Percentiles rank a stretch among this genome's conserved stretches.
phyloP scores from a whole-genome alignment of 1,140 invertebrate species.

The Brachionus calyciflorus region DNA sequence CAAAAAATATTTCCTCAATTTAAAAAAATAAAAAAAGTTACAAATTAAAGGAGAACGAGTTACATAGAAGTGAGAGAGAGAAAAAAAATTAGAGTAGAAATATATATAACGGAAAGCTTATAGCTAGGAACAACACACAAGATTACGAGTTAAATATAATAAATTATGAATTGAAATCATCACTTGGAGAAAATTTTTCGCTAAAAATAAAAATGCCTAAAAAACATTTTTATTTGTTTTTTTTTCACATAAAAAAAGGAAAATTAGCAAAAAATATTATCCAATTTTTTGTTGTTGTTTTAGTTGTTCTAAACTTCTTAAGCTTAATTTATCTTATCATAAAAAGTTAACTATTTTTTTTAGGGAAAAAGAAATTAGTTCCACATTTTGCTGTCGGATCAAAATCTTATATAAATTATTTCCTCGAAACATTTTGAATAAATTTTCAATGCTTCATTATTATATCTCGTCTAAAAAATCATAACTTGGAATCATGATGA shows the following conservation, averaged over 20 bases:
- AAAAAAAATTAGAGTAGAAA: not conserved
- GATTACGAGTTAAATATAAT: conserved; percentile 25
- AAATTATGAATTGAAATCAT: conserved; percentile 40
- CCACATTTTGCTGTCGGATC: not conserved
- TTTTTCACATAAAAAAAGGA: no score
- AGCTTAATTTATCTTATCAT: no score
- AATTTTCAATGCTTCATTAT: not conserved
- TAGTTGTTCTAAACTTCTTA: no score
- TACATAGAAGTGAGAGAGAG: no score
- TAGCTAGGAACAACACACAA: not conserved
- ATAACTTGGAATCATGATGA: not conserved
- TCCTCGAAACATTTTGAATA: not conserved
- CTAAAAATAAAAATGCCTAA: not conserved
- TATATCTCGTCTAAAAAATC: not conserved
- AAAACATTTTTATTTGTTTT: no score
- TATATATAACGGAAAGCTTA: not conserved
- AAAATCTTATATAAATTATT: not conserved
- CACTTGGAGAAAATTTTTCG: not conserved
- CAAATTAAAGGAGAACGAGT: no score
- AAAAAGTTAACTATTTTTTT: no score
- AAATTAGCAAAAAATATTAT: no score
- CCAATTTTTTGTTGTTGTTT: no score
- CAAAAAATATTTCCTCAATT: not conserved
- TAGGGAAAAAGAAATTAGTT: not conserved
- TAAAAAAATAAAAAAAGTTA: no score